Evolutionary conservation across 1,140 invertebrate genomes (phyloP).

Genomic region (Nymphalis io): DNA sequence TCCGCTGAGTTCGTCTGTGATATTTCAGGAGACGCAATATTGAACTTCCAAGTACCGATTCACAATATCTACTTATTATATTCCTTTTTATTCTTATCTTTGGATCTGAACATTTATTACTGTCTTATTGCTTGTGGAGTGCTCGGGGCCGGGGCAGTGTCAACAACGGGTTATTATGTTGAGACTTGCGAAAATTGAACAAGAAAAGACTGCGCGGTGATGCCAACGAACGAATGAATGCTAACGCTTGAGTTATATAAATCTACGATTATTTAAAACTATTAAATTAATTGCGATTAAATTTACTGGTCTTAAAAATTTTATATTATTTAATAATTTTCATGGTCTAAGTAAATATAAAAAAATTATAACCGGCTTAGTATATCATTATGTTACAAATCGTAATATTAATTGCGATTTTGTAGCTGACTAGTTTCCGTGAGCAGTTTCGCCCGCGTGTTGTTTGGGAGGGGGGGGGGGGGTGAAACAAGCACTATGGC

Average conservation of each 20-base stretch:
- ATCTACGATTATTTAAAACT: conserved; percentile 4
- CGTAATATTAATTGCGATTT: no score
- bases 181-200: conserved; percentile 73
- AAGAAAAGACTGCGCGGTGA: conserved; percentile 63
- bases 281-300: not conserved
- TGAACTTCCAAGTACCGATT: conserved; percentile 65
- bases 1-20: conserved; percentile 42
- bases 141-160: conserved; percentile 63
- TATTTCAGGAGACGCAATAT: conserved; percentile 60
- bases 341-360: no score
- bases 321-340: no score
- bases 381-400: no score
- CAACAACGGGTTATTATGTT: conserved; percentile 79
- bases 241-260: conserved; percentile 37
- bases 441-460: no score
- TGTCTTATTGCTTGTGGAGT: conserved; percentile 77
- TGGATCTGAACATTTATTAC: conserved; percentile 78
- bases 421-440: no score
- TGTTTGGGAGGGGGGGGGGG: no score
- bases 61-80: conserved; percentile 78
- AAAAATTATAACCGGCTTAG: no score
- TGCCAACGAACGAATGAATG: conserved; percentile 53
- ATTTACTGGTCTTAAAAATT: not conserved
- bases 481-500: no score
- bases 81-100: conserved; percentile 74